Percentiles rank a stretch among this genome's conserved stretches.
Evolutionary conservation across 2,797 vertebrate species (phyloP).

Genomic region (Cuculus canorus): DNA sequence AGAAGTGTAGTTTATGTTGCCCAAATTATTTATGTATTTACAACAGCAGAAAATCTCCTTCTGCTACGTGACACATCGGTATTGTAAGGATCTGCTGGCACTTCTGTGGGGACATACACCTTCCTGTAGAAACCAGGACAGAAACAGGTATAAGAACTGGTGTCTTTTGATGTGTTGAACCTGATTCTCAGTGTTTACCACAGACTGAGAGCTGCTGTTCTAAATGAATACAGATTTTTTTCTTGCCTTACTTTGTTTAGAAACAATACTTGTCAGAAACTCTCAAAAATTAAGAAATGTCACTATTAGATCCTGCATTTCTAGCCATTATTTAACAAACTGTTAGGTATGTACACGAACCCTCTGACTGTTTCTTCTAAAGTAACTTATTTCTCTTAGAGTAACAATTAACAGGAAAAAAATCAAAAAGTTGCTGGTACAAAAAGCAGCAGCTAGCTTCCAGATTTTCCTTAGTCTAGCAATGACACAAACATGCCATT

Average conservation of each 20-base stretch:
- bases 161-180: background rate
- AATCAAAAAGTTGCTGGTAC: background rate
- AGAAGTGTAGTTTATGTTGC: background rate
- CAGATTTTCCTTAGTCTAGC: background rate
- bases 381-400: background rate
- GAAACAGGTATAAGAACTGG: background rate
- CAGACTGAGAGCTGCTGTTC: background rate
- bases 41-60: background rate
- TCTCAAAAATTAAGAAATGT: background rate
- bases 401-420: background rate
- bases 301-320: background rate
- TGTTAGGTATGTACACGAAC: background rate
- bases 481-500: background rate
- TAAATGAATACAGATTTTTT: background rate
- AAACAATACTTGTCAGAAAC: background rate
- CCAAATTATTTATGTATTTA: background rate
- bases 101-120: background rate
- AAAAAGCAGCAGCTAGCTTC: background rate
- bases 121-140: background rate
- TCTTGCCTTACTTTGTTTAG: background rate
- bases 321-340: background rate
- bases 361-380: background rate
- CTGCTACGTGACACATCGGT: background rate
- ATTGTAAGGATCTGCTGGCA: background rate
- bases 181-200: background rate